Evolutionary conservation across 2,888 invertebrate genomes (phyloP).

Genomic region (Chalcosyrphus nemorum): DNA sequence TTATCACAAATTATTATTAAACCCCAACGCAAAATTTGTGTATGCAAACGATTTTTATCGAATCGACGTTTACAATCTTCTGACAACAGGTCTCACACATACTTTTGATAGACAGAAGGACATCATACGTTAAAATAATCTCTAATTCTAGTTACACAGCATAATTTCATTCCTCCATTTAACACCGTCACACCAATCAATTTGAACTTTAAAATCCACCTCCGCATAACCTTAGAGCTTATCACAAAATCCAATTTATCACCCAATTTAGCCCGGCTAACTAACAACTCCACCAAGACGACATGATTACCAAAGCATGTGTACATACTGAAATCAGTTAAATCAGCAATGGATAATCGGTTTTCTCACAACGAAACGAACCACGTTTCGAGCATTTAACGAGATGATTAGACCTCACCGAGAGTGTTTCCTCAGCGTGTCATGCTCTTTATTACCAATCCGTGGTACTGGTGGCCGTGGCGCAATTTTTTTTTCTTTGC

Average conservation of each 20-base stretch:
- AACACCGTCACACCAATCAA: background rate
- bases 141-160: too few relatives aligned
- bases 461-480: conserved; percentile 29
- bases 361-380: conserved; percentile 24
- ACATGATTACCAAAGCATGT: background rate
- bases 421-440: conserved; percentile 37
- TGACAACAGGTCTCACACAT: too few relatives aligned
- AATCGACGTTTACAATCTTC: too few relatives aligned
- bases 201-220: background rate
- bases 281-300: background rate
- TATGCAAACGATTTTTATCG: too few relatives aligned
- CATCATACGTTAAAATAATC: too few relatives aligned
- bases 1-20: too few relatives aligned
- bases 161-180: too few relatives aligned
- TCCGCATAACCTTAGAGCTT: background rate
- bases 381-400: conserved; percentile 59
- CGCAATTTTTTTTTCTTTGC: conserved; percentile 13
- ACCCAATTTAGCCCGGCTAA: background rate
- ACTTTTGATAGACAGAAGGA: too few relatives aligned
- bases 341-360: conserved; percentile 19
- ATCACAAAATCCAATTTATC: conserved; percentile 11
- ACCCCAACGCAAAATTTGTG: too few relatives aligned
- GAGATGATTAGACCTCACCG: conserved; percentile 47
- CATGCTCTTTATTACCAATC: conserved; percentile 56
- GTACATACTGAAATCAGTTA: conserved; percentile 24